A percentile compares a stretch with the other conserved stretches of the same genome.
These are phyloP conservation scores for Scylla paramamosain DNA, from an alignment of 1,140 invertebrate genomes.

Conservation along the genomic window DNA sequence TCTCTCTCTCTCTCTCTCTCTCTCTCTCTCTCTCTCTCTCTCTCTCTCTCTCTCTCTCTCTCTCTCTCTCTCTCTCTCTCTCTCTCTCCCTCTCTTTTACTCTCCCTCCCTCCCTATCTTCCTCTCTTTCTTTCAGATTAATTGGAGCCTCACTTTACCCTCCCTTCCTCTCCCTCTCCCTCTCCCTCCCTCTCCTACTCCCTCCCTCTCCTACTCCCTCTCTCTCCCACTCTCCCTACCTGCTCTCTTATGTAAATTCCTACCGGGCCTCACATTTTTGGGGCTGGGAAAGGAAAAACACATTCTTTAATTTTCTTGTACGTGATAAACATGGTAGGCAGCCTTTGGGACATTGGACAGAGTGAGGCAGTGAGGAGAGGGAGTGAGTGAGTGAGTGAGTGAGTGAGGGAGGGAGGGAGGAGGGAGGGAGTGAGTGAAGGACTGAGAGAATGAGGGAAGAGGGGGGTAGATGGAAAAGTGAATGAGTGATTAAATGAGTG, in stretches of 20 bases:
- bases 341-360: slow-evolving; percentile 42
- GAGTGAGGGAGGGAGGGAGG: background rate
- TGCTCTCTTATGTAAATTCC: slow-evolving; percentile 72
- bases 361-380: background rate
- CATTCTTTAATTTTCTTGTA: slow-evolving; percentile 68
- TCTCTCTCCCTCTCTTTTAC: background rate
- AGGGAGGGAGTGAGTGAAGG: background rate
- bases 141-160: background rate
- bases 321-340: slow-evolving; percentile 68
- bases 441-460: background rate
- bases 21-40: background rate
- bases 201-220: background rate
- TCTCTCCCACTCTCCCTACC: slow-evolving; percentile 29
- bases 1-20: background rate
- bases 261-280: slow-evolving; percentile 46
- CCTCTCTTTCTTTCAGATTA: background rate
- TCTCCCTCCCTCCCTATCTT: background rate
- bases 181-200: background rate
- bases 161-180: background rate
- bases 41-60: background rate
- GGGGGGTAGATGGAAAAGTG: background rate
- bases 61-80: background rate
- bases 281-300: slow-evolving; percentile 58
- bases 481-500: background rate
- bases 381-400: background rate